Base-by-base conservation (phyloP, 2,888 invertebrate genomes). In the Hydraecia micacea region DNA sequence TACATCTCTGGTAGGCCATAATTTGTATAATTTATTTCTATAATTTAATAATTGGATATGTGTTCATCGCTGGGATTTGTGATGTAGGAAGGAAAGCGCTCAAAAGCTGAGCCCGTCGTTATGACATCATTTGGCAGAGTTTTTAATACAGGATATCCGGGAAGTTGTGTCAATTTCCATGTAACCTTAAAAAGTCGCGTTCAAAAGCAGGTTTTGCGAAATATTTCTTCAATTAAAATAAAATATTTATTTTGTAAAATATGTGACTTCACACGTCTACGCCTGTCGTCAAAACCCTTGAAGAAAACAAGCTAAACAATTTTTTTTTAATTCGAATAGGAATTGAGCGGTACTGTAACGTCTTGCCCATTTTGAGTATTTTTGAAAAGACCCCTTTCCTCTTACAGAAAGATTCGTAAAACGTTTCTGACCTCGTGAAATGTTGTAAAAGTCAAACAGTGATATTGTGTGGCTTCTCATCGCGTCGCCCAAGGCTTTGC, bases 381-480 rank as follows among this genome's bases (percentile, higher is more conserved):
- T 78, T 67, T 52, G 6, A 11, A 21, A 42, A 65, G 15, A 5
- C 1, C 15, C 28, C 4, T 36, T 36, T n/a, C 8, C 7, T 18
- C 25, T 25, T 18, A 18, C 15, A 52, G 32, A 18, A 68, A n/a
- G 0, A 25, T 39, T 58, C 18, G 21, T 36, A 28, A 60, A 80
- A 62, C 80, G 32, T 72, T 72, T 80, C 28, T 39, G 81, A 52
- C n/a, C 60, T 60, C 60, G 58, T 77, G 36, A 52, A 36, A 46
- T 36, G 69, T 68, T 70, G 52, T 42, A n/a, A 66, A 70, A 66
- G 42, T 77, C n/a, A 36, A 52, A 55, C 36, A 60, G n/a, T 49
- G 25, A 32, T 63, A 7, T 81, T 68, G n/a, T 71, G 15, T 7
- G 83, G 85, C 75, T 85, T 83, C 85, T 21, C 18, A 42, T 68